Evolutionary conservation across 2,888 invertebrate species (phyloP).

Genomic region (Acleris sparsana): DNA sequence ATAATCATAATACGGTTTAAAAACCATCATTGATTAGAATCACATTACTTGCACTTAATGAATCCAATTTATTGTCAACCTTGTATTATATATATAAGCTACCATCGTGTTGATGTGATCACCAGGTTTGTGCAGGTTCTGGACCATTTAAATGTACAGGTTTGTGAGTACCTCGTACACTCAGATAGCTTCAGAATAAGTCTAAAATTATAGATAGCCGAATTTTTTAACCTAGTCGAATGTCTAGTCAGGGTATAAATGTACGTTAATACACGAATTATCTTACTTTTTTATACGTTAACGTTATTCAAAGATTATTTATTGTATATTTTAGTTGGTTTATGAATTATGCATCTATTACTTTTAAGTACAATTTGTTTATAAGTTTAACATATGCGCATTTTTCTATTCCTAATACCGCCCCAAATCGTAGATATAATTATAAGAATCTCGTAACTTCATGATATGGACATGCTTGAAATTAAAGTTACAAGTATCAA

Average conservation of each 20-base stretch:
- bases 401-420: slow-evolving; percentile 32
- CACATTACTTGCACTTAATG: slow-evolving; percentile 23
- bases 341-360: neutral
- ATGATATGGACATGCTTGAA: slow-evolving; percentile 10
- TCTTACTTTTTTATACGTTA: slow-evolving; percentile 27
- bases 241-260: slow-evolving; percentile 46
- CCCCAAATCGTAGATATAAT: slow-evolving; percentile 37
- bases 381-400: slow-evolving; percentile 27
- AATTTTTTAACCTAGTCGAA: slow-evolving; percentile 51
- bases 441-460: slow-evolving; percentile 23
- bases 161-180: slow-evolving; percentile 39
- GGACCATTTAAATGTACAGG: slow-evolving; percentile 48
- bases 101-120: slow-evolving; percentile 52
- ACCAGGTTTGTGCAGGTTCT: slow-evolving; percentile 49
- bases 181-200: slow-evolving; percentile 52
- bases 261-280: slow-evolving; percentile 33
- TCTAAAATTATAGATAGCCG: slow-evolving; percentile 39
- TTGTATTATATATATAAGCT: slow-evolving; percentile 35
- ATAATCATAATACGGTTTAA: slow-evolving; percentile 12
- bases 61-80: slow-evolving; percentile 29
- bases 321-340: slow-evolving; percentile 14
- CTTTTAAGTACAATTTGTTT: slow-evolving; percentile 20
- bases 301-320: slow-evolving; percentile 29
- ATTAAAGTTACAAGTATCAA: neutral
- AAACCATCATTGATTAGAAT: neutral